Base-by-base conservation (phyloP, 2,113 vertebrate species). In the Excalfactoria chinensis region DNA sequence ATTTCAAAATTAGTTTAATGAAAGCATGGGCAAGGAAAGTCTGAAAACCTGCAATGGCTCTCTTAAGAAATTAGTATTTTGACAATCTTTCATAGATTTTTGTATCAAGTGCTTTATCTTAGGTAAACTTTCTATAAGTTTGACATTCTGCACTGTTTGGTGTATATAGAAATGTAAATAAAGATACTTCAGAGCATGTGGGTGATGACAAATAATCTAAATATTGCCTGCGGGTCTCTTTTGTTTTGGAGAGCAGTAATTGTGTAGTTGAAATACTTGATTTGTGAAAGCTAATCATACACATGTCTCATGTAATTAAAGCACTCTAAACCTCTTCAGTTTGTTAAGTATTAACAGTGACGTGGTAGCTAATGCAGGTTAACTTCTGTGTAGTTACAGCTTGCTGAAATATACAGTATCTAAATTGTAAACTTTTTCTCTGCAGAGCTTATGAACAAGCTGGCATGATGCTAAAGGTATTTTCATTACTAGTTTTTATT, bases 391-490 rank as follows among this genome's bases (percentile, higher is more conserved):
- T 82, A 64, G 10, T 35, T 89, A 25, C 66, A 84, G 28, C 40
- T 80, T 89, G 26, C 9, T 81, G 15, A 68, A 71, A 63, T 86
- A 30, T 1, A 56, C 46, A 25, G 7, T 60, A 13, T 86, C 20
- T 44, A 51, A 77, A 79, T 23, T 69, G 34, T 21, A 79, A 5
- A 9, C 8, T 49, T 89, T 96, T 80, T 80, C 30, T 97, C 91
- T 95, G 46, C 97, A 99, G 99, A 97, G 99, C 99, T 82, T 99
- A 99, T 78, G 99, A 99, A 84, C 99, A 99, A 98, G 99, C 99
- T 51, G 99, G 99, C 53, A 99, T 99, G 99, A 99, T 99, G 99
- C 94, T 99, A 95, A 99, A 99, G 98, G 99, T 98, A 93, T 51
- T 74, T 37, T 76, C 13, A 21, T 59, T 80, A 43, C 19, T 63